Base-by-base conservation (phyloP, 1,140 invertebrate species). In the Akabosia matsudoensis region DNA sequence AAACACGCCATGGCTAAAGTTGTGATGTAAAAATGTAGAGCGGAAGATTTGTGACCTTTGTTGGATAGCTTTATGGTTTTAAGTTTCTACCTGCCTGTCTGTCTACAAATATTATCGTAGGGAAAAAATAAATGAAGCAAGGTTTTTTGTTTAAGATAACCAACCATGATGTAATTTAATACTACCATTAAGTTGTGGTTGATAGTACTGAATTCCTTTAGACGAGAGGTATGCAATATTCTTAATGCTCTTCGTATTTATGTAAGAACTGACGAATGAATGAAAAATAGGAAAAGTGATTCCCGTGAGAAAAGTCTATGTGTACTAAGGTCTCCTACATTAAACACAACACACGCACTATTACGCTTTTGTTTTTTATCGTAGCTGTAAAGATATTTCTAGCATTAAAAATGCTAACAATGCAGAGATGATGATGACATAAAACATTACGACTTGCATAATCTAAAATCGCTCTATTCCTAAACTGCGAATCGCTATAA, bases 31-130 rank as follows among this genome's bases (percentile, higher is more conserved):
- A 67, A 67, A 67, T 67, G 3, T 67, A 67, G 61, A 67, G 31
- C 61, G 61, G 61, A 67, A 67, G 61, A 67, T 67, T 30, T 28
- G 61, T n/a, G 61, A 67, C 61, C 61, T 67, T 67, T 67, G 61
- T 67, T 30, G 54, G 7, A 10, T 67, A 28, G 24, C 28, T 31
- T 28, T 67, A 24, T 22, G 3, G 4, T 24, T 16, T n/a, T 24
- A 56, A 13, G 54, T 24, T 13, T 22, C 13, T 67, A 7, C 7
- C 3, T 67, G n/a, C 24, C 10, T n/a, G 31, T 13, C 24, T 4
- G 31, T 28, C 61, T 67, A 67, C 31, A n/a, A 7, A 67, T 13
- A 67, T n/a, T 28, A 67, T 31, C 31, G 24, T n/a, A 67, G 28
- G 31, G 31, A 67, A 22, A 30, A 31, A 22, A 30, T 30, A 67